Percentiles rank a stretch among this genome's conserved stretches.
These are phyloP conservation scores for Diachasmimorpha longicaudata DNA, from an alignment of 1,140 invertebrate genomes.

Conservation along the genomic window DNA sequence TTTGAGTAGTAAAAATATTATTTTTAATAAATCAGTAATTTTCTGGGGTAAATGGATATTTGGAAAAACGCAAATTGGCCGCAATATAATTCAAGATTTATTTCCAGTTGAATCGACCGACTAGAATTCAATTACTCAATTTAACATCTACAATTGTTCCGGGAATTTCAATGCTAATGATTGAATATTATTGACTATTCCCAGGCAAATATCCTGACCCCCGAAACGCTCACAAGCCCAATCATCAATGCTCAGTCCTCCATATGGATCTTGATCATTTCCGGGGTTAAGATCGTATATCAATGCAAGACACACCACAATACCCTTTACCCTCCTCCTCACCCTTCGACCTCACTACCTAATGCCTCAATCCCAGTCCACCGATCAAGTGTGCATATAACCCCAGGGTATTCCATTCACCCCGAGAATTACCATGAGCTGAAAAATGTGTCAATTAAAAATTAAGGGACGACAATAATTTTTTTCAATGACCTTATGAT, in stretches of 20 bases:
- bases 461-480: no score
- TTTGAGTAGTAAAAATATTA: not conserved
- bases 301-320: conserved; percentile 41
- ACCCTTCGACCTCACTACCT: conserved; percentile 18
- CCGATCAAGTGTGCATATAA: not conserved
- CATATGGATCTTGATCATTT: not conserved
- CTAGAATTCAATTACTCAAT: no score
- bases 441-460: no score
- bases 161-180: not conserved
- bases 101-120: not conserved
- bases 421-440: no score
- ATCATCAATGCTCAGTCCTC: not conserved
- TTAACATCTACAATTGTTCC: no score
- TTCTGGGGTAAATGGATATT: no score
- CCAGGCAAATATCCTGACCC: conserved; percentile 12
- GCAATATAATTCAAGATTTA: no score
- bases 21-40: no score
- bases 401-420: not conserved
- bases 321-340: conserved; percentile 29
- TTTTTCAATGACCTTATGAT: no score
- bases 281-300: conserved; percentile 30
- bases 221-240: not conserved
- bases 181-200: conserved; percentile 19
- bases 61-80: no score
- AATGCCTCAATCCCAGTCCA: not conserved